These are phyloP conservation scores for Tenualosa ilisha DNA, from an alignment of 2,797 vertebrate species.

Conservation along the genomic window DNA sequence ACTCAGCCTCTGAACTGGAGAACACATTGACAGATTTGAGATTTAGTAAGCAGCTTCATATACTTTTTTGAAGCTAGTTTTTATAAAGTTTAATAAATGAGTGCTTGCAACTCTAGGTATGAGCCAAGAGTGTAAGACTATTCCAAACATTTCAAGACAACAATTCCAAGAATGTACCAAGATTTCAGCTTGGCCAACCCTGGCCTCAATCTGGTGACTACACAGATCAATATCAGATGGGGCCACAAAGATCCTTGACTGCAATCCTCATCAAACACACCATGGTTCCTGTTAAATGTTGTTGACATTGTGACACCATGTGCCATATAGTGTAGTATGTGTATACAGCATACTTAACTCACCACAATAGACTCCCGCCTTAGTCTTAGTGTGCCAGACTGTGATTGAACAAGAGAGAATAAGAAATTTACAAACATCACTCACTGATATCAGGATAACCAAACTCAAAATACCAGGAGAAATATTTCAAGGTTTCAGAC, in stretches of 20 bases:
- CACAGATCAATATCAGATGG: neutral
- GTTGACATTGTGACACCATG: no score
- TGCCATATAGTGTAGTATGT: neutral
- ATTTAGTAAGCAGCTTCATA: no score
- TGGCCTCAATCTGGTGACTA: no score
- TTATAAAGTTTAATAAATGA: neutral
- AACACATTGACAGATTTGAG: neutral
- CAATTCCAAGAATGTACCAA: neutral
- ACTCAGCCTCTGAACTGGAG: neutral
- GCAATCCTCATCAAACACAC: neutral
- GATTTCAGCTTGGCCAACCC: neutral
- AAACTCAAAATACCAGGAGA: neutral
- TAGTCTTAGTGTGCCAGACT: slow-evolving; percentile 70
- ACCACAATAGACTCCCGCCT: slow-evolving; percentile 65
- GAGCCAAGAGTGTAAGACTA: neutral
- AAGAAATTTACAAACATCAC: neutral
- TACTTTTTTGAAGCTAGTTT: neutral
- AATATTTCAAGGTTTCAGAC: no score
- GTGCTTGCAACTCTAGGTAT: neutral
- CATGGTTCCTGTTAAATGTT: neutral
- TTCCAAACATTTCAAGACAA: neutral
- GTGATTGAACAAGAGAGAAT: neutral
- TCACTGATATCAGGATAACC: neutral
- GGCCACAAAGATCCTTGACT: neutral
- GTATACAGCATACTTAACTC: neutral